Evolutionary conservation across 2,113 vertebrate genomes (phyloP).

Genomic region (Scortum barcoo): DNA sequence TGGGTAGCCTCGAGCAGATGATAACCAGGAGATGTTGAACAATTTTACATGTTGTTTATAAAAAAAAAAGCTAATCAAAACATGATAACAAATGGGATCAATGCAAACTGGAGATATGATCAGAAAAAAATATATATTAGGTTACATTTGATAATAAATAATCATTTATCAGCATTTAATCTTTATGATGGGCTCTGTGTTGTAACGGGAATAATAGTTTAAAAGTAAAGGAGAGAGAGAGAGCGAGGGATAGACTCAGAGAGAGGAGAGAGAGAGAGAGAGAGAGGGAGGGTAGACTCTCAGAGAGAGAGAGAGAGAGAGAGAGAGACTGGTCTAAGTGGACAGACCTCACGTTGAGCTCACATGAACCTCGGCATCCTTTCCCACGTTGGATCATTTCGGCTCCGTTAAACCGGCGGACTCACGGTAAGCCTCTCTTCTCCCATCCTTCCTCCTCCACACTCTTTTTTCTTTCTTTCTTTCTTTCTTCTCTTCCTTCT

Average conservation of each 20-base stretch:
- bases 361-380: slow-evolving; percentile 67
- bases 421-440: slow-evolving; percentile 62
- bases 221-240: slow-evolving; percentile 48
- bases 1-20: slow-evolving; percentile 24
- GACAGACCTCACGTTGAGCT: slow-evolving; percentile 69
- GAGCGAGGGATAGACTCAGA: background rate
- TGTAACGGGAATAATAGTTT: too few relatives aligned
- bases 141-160: too few relatives aligned
- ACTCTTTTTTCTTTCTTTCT: too few relatives aligned
- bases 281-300: slow-evolving; percentile 13
- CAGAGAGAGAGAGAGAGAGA: background rate
- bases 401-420: slow-evolving; percentile 41
- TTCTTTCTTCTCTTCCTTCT: too few relatives aligned
- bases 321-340: slow-evolving; percentile 50
- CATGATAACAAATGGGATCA: background rate
- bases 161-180: background rate
- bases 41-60: background rate
- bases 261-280: background rate
- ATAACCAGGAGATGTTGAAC: slow-evolving; percentile 7
- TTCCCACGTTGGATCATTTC: slow-evolving; percentile 58
- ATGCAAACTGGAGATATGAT: background rate
- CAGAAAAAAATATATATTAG: too few relatives aligned
- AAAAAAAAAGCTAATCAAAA: too few relatives aligned
- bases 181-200: slow-evolving; percentile 17
- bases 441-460: too few relatives aligned